Evolutionary conservation across 2,888 invertebrate species (phyloP).

Genomic region (Meghimatium bilineatum): DNA sequence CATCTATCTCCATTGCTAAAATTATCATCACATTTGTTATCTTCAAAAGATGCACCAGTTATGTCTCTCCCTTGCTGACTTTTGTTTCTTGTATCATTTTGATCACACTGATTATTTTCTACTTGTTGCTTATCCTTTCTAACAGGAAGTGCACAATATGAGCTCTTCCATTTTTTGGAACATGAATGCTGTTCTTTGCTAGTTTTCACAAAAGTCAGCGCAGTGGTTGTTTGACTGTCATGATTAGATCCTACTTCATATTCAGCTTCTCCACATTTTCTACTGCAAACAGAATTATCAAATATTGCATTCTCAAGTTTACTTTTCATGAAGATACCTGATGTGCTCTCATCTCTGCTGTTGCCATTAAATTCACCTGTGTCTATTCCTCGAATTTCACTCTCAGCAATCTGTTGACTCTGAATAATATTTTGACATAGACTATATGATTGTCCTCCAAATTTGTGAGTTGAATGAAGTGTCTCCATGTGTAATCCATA

Average conservation of each 20-base stretch:
- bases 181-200: neutral
- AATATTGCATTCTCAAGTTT: neutral
- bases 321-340: neutral
- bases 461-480: neutral
- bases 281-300: neutral
- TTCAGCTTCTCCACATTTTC: neutral
- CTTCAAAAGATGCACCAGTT: no score
- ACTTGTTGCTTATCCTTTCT: neutral
- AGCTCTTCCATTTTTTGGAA: neutral
- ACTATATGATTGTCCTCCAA: neutral
- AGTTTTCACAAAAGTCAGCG: neutral
- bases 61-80: no score
- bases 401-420: neutral
- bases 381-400: neutral
- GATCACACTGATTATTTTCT: no score
- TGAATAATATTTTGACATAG: neutral
- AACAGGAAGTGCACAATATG: neutral
- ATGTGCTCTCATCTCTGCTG: neutral
- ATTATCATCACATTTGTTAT: no score
- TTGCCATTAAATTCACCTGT: slow-evolving; percentile 4
- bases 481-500: neutral
- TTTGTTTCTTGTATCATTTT: no score
- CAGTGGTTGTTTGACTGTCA: neutral
- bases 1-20: no score
- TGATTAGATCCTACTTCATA: neutral